Base-by-base conservation (phyloP, 2,888 invertebrate genomes). In the Lycophotia porphyrea region DNA sequence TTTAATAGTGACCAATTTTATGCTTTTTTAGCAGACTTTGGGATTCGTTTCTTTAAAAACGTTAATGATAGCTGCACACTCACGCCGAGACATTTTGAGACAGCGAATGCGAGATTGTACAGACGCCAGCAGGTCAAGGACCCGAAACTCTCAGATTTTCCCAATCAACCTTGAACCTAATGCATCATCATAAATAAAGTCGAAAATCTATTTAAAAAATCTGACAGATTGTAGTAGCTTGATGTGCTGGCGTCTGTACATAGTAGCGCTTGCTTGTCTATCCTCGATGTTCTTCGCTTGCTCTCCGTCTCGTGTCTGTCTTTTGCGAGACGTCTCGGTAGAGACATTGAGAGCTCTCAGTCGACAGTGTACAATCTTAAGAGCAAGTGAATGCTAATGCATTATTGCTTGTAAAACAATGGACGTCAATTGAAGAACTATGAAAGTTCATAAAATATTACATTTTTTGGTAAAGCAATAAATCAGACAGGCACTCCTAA, bases 401-500 rank as follows among this genome's bases (percentile, higher is more conserved):
- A 52, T 76, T 36, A 11, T 21, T 24, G 11, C 18, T 58, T 11
- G 36, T 8, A 36, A 79, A 34, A 60, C 34, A 60, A 58, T 58
- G 21, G 31, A 61, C 39, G 36, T 72, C 60, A 66, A 81, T 61
- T 18, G 27, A 65, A 66, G n/a, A 31, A 61, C 18, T 36, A 66
- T 11, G n/a, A 68, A 31, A 67, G 15, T 42, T 49, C 24, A 42
- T 24, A 9, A 63, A 78, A 60, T 65, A 39, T 61, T n/a, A 39
- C 63, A 60, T 69, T 78, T 78, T 24, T 68, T 60, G 64, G 9
- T 68, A 36, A 72, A 49, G 31, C 61, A 69, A 72, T 69, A 61
- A 80, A 84, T 80, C 80, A 73, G n/a, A 55, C 44, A 47, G 31
- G 55, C 49, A 66, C 65, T 84, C 31, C 39, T 69, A 66, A 78